Evolutionary conservation across 2,113 vertebrate species (phyloP), one percentile per base, ranked within the genome.

Genomic region (Ctenomys sociabilis): DNA sequence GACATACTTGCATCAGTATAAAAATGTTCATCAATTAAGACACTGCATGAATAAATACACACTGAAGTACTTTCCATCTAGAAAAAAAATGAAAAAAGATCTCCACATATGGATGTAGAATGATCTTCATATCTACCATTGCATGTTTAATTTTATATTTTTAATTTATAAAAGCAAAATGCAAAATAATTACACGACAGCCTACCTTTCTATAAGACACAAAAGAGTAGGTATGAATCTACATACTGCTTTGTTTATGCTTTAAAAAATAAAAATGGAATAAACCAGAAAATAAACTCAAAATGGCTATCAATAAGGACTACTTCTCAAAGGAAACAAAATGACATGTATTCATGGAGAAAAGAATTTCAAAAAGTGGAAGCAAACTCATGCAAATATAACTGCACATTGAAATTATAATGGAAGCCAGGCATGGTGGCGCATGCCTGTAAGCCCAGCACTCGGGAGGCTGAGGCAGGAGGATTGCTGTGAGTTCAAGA

Each of bases 211-310:
- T 80, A 45, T 45, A 73, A 73, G 43, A 40, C 24, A 26, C 8
- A 66, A 13, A 28, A 32, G 3, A 40, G 7, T 43, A 17, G 19
- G 3, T 70, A 88, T 57, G 28, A 84, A 52, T 54, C 78, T 94
- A 64, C 4, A 35, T 45, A 21, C 13, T 88, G 45, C 63, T n/a
- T 49, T 66, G 64, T 40, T 66, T n/a, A 75, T 49, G 68, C 59
- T 61, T 90, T 6, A 81, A 93, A 85, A 64, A 84, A 37, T 63
- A 45, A 80, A 92, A 95, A 68, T 19, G 83, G 45, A 16, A 88
- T 64, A 75, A 94, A 84, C 24, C 59, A 70, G 30, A 92, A 93
- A 93, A 77, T 54, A 57, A 72, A 88, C 21, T 59, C 59, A 68
- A 87, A 80, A 81, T 57, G 49, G 13, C 10, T 87, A 80, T n/a